phyloP scores from a whole-genome alignment of 2,113 vertebrate species.

The Morphnarchus princeps region DNA sequence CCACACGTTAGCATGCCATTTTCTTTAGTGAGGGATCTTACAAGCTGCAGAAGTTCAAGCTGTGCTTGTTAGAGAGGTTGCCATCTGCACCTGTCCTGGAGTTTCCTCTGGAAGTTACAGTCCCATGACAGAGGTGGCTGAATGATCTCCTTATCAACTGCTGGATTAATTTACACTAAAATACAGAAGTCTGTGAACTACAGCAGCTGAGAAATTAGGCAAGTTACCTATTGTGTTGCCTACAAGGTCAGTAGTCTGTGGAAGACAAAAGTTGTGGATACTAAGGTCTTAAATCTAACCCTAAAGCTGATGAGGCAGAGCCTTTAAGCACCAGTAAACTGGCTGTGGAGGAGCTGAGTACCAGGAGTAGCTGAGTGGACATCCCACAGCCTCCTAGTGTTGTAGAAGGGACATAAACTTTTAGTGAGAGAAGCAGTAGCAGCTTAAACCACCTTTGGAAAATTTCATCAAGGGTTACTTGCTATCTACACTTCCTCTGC shows the following conservation, averaged over 20 bases:
- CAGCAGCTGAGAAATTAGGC: background rate
- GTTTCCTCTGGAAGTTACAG: background rate
- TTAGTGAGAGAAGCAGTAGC: background rate
- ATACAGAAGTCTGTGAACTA: background rate
- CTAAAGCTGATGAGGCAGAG: background rate
- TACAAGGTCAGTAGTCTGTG: background rate
- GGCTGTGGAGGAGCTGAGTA: background rate
- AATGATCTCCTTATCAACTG: background rate
- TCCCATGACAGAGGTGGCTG: background rate
- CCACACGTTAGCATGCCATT: accelerated
- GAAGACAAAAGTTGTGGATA: background rate
- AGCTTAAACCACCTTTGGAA: background rate
- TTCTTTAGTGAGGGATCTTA: background rate
- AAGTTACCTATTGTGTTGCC: background rate
- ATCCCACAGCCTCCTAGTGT: background rate
- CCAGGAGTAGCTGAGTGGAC: background rate
- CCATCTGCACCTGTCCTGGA: background rate
- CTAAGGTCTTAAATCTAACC: background rate
- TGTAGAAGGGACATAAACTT: background rate
- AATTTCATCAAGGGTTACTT: background rate
- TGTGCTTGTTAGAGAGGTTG: background rate
- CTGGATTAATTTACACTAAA: background rate
- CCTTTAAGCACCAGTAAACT: background rate
- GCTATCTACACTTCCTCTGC: background rate
- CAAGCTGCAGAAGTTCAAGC: background rate